These are phyloP conservation scores for Tapirus terrestris DNA, from an alignment of 2,113 vertebrate species.

Conservation along the genomic window DNA sequence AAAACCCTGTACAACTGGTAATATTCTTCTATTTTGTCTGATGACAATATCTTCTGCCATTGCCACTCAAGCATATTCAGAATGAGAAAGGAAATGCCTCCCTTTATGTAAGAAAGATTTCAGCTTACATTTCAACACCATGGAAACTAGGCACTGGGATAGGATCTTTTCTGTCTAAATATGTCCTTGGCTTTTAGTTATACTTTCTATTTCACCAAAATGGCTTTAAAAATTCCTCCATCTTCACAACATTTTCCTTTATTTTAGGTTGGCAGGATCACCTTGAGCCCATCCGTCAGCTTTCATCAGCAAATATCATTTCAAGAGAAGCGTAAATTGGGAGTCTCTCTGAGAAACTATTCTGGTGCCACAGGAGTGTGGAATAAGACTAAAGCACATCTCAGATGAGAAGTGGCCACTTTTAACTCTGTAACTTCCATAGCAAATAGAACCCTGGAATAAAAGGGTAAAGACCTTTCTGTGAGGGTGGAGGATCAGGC, in stretches of 20 bases:
- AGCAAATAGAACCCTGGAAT: neutral
- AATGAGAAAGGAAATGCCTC: constrained; percentile 76
- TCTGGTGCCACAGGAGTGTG: neutral
- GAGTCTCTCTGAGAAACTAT: constrained; percentile 39
- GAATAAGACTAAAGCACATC: constrained; percentile 42
- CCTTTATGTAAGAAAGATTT: constrained; percentile 76
- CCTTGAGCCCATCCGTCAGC: constrained; percentile 49
- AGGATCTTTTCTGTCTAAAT: constrained; percentile 80
- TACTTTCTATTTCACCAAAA: constrained; percentile 70
- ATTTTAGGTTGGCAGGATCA: constrained; percentile 68
- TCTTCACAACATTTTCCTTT: constrained; percentile 35
- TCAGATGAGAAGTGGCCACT: constrained; percentile 38
- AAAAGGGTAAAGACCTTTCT: neutral
- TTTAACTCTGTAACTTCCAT: constrained; percentile 3
- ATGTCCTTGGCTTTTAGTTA: constrained; percentile 78
- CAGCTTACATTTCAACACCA: constrained; percentile 81
- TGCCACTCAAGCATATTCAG: constrained; percentile 73
- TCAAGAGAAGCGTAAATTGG: constrained; percentile 56
- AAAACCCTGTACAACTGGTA: constrained; percentile 63
- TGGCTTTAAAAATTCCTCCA: constrained; percentile 70
- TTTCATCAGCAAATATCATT: constrained; percentile 67
- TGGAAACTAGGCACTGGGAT: constrained; percentile 82
- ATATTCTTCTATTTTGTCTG: constrained; percentile 74
- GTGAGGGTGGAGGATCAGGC: neutral
- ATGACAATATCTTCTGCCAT: constrained; percentile 78